These are phyloP conservation scores for Empis livida DNA, from an alignment of 2,888 invertebrate genomes.

Conservation along the genomic window DNA sequence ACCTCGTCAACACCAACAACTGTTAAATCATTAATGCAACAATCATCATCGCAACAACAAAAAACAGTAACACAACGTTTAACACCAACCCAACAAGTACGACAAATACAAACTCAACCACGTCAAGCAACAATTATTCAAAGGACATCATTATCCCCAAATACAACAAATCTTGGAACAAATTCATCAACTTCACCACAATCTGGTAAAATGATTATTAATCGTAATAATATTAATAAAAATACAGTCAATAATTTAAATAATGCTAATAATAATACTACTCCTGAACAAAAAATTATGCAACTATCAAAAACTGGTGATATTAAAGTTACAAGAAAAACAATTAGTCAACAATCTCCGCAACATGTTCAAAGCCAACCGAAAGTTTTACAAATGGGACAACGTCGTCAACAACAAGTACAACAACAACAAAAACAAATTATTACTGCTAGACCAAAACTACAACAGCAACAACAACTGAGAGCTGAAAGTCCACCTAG, in stretches of 20 bases:
- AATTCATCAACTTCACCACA: slow-evolving; percentile 18
- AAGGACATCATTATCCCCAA: slow-evolving; percentile 8
- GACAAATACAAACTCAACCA: slow-evolving; percentile 17
- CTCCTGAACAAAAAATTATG: slow-evolving; percentile 34
- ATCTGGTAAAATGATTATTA: slow-evolving; percentile 26
- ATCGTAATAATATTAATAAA: slow-evolving; percentile 17
- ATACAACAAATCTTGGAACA: slow-evolving; percentile 9
- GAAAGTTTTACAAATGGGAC: too few relatives aligned
- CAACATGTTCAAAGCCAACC: slow-evolving; percentile 13
- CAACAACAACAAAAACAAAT: slow-evolving; percentile 20
- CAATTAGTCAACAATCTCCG: slow-evolving; percentile 28
- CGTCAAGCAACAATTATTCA: slow-evolving; percentile 14
- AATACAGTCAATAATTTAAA: not conserved
- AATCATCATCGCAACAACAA: not conserved
- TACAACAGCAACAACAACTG: slow-evolving; percentile 27
- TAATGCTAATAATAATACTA: slow-evolving; percentile 20
- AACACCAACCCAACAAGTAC: slow-evolving; percentile 2
- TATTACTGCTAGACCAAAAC: not conserved
- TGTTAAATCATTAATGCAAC: not conserved
- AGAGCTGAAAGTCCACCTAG: not conserved
- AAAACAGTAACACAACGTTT: slow-evolving; percentile 1
- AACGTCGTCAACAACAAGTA: slow-evolving; percentile 16
- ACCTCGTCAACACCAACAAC: slow-evolving; percentile 3
- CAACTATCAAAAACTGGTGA: slow-evolving; percentile 41
- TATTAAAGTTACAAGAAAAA: slow-evolving; percentile 37